These are phyloP conservation scores for Margaritifera margaritifera DNA, from an alignment of 2,888 invertebrate genomes.

Conservation along the genomic window DNA sequence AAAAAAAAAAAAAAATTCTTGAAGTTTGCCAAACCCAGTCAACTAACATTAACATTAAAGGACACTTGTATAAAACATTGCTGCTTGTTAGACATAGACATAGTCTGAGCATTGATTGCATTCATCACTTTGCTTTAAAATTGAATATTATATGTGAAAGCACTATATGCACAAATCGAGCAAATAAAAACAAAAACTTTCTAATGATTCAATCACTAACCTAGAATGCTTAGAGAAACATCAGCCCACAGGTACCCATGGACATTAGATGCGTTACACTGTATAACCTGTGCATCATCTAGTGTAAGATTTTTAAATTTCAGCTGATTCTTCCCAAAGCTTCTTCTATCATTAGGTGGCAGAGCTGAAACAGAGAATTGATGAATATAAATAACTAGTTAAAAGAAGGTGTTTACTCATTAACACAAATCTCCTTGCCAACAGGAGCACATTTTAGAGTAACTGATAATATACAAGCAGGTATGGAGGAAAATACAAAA, in stretches of 20 bases:
- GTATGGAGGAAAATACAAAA: background rate
- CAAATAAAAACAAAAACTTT: background rate
- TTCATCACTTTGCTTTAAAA: too few relatives aligned
- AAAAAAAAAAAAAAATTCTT: too few relatives aligned
- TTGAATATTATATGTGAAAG: too few relatives aligned
- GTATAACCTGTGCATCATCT: slow-evolving; percentile 83
- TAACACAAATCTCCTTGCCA: too few relatives aligned
- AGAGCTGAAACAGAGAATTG: slow-evolving; percentile 7
- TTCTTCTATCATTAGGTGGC: slow-evolving; percentile 23
- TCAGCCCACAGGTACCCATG: slow-evolving; percentile 98
- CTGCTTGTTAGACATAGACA: background rate
- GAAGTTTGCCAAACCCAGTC: too few relatives aligned
- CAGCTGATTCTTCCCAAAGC: slow-evolving; percentile 35
- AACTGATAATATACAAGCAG: too few relatives aligned
- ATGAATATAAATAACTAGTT: background rate
- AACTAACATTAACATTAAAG: background rate
- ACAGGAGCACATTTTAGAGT: too few relatives aligned
- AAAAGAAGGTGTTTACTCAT: too few relatives aligned
- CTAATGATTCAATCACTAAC: slow-evolving; percentile 74
- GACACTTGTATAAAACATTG: background rate
- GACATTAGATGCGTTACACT: slow-evolving; percentile 99
- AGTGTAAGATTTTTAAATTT: slow-evolving; percentile 81
- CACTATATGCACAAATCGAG: too few relatives aligned
- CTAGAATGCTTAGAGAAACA: slow-evolving; percentile 94
- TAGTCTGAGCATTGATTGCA: too few relatives aligned